A percentile compares a stretch with the other conserved stretches of the same genome.
Conservation (phyloP, 2,113 vertebrate genomes). For the Empidonax traillii region DNA sequence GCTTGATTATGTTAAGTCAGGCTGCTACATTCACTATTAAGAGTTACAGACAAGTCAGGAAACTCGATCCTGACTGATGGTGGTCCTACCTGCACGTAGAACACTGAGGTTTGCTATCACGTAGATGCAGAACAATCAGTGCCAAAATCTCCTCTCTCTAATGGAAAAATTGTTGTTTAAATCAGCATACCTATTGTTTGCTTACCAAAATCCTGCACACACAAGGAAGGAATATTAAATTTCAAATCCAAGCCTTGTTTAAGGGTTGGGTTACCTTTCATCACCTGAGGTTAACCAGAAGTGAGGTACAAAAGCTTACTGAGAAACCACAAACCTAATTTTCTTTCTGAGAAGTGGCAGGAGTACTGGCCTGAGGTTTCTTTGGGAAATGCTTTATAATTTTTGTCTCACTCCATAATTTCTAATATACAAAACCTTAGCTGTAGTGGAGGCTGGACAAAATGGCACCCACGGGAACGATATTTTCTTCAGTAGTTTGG, state of each 20-base stretch:
- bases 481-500: background rate
- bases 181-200: background rate
- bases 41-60: background rate
- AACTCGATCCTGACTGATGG: background rate
- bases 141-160: background rate
- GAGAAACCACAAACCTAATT: background rate
- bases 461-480: background rate
- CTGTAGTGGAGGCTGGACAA: background rate
- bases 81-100: background rate
- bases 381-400: background rate
- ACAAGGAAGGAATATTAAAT: background rate
- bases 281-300: background rate
- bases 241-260: background rate
- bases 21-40: background rate
- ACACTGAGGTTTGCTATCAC: accelerated
- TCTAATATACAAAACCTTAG: background rate
- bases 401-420: background rate
- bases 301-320: background rate
- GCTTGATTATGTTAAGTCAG: background rate
- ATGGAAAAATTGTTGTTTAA: background rate
- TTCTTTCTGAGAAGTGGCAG: background rate
- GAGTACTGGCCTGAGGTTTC: background rate
- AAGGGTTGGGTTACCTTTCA: background rate
- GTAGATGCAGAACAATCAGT: background rate
- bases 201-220: background rate